phyloP scores from a whole-genome alignment of 2,888 invertebrate genomes.

The Hydrotaea diabolus region DNA sequence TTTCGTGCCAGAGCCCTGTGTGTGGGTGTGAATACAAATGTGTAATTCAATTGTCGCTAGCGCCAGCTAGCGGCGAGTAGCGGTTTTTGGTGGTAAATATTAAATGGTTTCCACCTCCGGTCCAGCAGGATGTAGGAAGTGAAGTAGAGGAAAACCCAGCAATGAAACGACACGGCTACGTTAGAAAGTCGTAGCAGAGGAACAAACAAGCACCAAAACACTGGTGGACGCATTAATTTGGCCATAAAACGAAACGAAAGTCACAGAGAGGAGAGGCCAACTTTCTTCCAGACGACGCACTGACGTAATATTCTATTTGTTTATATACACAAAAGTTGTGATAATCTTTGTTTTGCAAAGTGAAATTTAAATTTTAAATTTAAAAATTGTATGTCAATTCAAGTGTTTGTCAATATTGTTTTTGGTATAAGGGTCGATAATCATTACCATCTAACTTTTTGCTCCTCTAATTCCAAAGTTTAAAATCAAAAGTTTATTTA shows the following conservation, averaged over 20 bases:
- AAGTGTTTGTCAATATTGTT: too few species aligned
- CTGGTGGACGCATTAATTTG: neutral
- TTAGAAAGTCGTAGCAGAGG: neutral
- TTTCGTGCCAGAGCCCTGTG: neutral
- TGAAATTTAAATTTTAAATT: neutral
- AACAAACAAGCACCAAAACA: neutral
- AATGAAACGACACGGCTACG: neutral
- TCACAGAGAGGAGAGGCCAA: neutral
- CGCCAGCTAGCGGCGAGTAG: constrained; percentile 18
- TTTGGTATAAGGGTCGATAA: too few species aligned
- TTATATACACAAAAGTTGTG: neutral
- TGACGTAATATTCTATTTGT: constrained; percentile 30
- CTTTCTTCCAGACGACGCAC: constrained; percentile 1
- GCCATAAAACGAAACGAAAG: neutral
- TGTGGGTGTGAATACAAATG: neutral
- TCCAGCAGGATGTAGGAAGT: neutral
- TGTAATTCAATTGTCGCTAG: neutral
- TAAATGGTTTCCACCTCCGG: constrained; percentile 17
- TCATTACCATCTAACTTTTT: too few species aligned
- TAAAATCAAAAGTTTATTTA: too few species aligned
- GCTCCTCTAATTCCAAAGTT: too few species aligned
- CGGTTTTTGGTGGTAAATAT: neutral
- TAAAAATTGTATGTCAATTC: too few species aligned
- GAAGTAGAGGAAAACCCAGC: neutral
- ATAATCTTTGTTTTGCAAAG: neutral